Percentiles rank a stretch among this genome's conserved stretches.
Conservation (phyloP, 2,113 vertebrate species). For the Microtus oregoni region DNA sequence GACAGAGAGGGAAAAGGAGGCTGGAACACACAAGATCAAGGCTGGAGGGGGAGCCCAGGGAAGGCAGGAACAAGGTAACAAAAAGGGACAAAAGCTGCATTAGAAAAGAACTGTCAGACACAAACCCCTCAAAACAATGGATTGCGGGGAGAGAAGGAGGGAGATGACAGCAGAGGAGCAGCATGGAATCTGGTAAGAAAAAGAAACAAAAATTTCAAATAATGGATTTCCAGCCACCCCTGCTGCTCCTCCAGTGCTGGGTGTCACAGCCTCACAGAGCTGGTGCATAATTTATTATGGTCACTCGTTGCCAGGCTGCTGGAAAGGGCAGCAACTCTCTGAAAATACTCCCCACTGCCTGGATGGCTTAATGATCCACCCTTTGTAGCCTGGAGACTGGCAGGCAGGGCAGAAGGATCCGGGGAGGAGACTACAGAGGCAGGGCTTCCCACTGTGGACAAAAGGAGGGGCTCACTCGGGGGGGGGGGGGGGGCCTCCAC, state of each 20-base stretch:
- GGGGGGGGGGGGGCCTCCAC: neutral
- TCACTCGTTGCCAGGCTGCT: slow-evolving; percentile 62
- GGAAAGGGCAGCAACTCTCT: slow-evolving; percentile 59
- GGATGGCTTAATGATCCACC: slow-evolving; percentile 58
- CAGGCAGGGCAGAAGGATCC: neutral
- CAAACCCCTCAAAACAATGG: slow-evolving; percentile 77
- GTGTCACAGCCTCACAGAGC: slow-evolving; percentile 56
- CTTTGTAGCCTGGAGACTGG: slow-evolving; percentile 25
- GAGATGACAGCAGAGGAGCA: slow-evolving; percentile 73
- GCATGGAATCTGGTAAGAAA: slow-evolving; percentile 75
- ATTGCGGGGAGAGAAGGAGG: slow-evolving; percentile 22
- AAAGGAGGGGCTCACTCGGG: neutral
- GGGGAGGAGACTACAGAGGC: neutral
- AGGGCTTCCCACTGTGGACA: neutral
- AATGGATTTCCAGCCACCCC: slow-evolving; percentile 73
- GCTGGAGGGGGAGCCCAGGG: neutral
- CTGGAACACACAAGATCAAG: slow-evolving; percentile 67
- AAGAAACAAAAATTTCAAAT: slow-evolving; percentile 78
- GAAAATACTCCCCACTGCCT: slow-evolving; percentile 56
- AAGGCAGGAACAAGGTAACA: slow-evolving; percentile 73
- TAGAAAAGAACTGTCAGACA: slow-evolving; percentile 78
- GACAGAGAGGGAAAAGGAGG: slow-evolving; percentile 59
- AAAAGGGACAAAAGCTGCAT: slow-evolving; percentile 70
- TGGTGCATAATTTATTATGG: slow-evolving; percentile 76
- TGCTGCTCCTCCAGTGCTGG: slow-evolving; percentile 4